Evolutionary conservation across 1,140 invertebrate genomes (phyloP), one percentile per base, ranked within the genome.

Genomic region (Listronotus bonariensis): DNA sequence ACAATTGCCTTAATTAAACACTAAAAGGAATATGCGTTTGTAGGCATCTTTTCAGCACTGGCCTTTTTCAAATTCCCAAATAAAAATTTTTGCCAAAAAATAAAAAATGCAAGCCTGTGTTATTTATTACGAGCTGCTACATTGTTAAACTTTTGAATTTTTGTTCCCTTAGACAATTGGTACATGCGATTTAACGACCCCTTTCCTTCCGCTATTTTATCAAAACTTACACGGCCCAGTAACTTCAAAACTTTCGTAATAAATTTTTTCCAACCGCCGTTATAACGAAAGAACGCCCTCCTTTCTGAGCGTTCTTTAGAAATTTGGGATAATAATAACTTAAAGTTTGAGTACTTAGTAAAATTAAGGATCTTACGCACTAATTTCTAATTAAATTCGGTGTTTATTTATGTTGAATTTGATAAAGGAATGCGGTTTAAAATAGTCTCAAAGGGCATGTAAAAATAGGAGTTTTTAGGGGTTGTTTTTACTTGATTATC

Each of bases 171-270:
- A 18, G 49, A 46, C 59, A 53, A 62, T 62, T 34, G 59, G n/a
- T 11, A 62, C 51, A 62, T 62, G 59, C n/a, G 51, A 43, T 36
- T 62, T 53, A 62, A 62, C 59, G 59, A 62, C 59, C 59, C 59
- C 49, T 62, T 62, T 62, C 51, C 59, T 54, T 52, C 59, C 51
- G 48, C 38, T 62, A 62, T 62, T 62, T 62, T 62, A 62, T 62
- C 38, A 51, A 62, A 62, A 52, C 59, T 62, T 62, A 62, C 51
- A 62, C 59, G 59, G 41, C 49, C 49, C 59, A 53, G 59, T 53
- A 62, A 62, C 59, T 62, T 53, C 31, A 18, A 62, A 62, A 62
- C 59, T 62, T 62, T 62, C 59, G 38, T 53, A 62, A 62, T 62
- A 62, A 52, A 62, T 62, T 62, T 62, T 62, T 62, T 60, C 15